phyloP scores from a whole-genome alignment of 2,888 invertebrate species.

The Dromius quadrimaculatus region DNA sequence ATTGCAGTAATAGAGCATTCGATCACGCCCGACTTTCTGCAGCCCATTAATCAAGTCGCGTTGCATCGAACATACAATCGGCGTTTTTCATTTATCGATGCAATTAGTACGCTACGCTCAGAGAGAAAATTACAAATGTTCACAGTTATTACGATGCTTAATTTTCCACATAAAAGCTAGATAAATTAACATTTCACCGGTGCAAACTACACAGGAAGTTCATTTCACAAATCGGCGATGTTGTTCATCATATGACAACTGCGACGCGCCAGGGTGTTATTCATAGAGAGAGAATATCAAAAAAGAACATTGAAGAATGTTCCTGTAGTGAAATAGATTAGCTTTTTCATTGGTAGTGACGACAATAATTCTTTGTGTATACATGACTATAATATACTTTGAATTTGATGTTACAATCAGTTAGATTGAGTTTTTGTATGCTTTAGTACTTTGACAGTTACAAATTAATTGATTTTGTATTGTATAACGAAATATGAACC shows the following conservation, averaged over 20 bases:
- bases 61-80: slow-evolving; percentile 8
- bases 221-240: slow-evolving; percentile 6
- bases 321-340: neutral
- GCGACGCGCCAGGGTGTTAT: neutral
- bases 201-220: slow-evolving; percentile 15
- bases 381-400: neutral
- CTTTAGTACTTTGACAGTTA: neutral
- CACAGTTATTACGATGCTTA: slow-evolving; percentile 35
- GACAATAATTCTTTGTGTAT: neutral
- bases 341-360: neutral
- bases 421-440: too few species aligned
- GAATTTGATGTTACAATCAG: too few species aligned
- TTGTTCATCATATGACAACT: slow-evolving; percentile 7
- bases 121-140: slow-evolving; percentile 31
- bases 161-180: slow-evolving; percentile 26
- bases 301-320: neutral
- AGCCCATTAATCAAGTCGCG: slow-evolving; percentile 19
- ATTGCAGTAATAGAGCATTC: neutral
- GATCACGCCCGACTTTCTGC: slow-evolving; percentile 17
- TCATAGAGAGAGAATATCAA: neutral
- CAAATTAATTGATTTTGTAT: too few species aligned
- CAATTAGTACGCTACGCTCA: slow-evolving; percentile 13
- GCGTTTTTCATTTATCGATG: slow-evolving; percentile 32
- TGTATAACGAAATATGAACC: too few species aligned
- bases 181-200: slow-evolving; percentile 10